These are phyloP conservation scores for Euschistus heros DNA, from an alignment of 1,140 invertebrate species.

Conservation along the genomic window DNA sequence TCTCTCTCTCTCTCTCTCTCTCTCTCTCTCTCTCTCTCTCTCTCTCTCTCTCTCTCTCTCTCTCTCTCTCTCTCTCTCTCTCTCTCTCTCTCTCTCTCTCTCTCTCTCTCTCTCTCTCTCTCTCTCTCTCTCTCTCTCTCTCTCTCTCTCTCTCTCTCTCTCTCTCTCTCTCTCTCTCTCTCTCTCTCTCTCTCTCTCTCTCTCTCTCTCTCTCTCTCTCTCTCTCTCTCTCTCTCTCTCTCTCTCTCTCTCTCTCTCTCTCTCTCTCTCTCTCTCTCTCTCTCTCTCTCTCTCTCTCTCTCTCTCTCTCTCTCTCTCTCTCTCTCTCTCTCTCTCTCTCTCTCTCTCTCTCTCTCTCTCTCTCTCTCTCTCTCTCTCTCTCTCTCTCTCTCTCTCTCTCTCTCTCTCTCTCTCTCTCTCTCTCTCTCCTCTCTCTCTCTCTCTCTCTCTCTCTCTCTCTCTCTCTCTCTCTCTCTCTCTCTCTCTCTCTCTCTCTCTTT, in stretches of 20 bases:
- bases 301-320: conserved; percentile 14
- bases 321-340: conserved; percentile 10
- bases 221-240: conserved; percentile 4
- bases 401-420: conserved; percentile 11
- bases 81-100: conserved; percentile 14
- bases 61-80: conserved; percentile 14
- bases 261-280: conserved; percentile 14
- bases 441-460: background rate
- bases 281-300: conserved; percentile 14
- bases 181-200: conserved; percentile 14
- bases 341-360: conserved; percentile 8
- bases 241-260: conserved; percentile 14
- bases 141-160: conserved; percentile 14
- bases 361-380: conserved; percentile 14
- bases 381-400: conserved; percentile 14
- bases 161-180: conserved; percentile 14
- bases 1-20: conserved; percentile 14
- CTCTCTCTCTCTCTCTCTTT: conserved; percentile 13
- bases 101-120: conserved; percentile 13
- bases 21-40: conserved; percentile 14
- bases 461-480: conserved; percentile 3
- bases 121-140: conserved; percentile 14
- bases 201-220: conserved; percentile 12
- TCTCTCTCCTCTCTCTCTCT: background rate
- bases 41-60: conserved; percentile 14